Evolutionary conservation across 37 sponge, comb jelly and placozoan genomes (phyloP).

Genomic region (Cliona cf. orientalis): DNA sequence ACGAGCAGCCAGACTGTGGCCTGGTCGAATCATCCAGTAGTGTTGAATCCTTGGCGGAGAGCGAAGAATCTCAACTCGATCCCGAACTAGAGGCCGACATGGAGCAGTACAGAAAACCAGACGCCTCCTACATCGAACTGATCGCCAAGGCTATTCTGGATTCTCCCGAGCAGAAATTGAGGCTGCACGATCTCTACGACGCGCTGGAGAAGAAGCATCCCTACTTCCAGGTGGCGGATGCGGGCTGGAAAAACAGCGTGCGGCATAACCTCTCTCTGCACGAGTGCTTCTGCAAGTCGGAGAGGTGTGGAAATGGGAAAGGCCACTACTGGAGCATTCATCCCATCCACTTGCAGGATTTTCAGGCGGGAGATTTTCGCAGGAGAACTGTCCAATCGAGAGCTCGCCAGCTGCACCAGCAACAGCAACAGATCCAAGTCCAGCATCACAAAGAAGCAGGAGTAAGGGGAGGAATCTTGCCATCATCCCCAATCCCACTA

Average conservation of each 20-base stretch:
- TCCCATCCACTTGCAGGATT: conserved; percentile 77
- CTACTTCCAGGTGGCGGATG: conserved; percentile 47
- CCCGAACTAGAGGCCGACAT: background rate
- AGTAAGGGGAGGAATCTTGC: background rate
- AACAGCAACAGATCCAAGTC: too few species aligned
- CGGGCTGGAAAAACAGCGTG: conserved; percentile 82
- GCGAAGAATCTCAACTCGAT: too few species aligned
- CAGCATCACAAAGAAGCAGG: background rate
- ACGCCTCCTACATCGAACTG: conserved; percentile 69
- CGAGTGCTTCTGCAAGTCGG: conserved; percentile 77
- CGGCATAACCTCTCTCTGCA: conserved; percentile 83
- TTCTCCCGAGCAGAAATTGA: conserved; percentile 40
- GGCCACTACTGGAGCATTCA: conserved; percentile 86
- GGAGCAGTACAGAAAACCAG: conserved; percentile 19
- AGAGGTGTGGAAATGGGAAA: conserved; percentile 69
- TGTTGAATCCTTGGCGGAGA: too few species aligned
- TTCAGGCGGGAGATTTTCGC: conserved; percentile 57
- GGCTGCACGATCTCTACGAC: conserved; percentile 72
- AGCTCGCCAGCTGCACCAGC: too few species aligned
- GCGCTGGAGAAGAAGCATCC: conserved; percentile 49
- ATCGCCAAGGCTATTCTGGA: conserved; percentile 79
- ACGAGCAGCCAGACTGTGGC: too few species aligned
- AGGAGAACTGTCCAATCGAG: conserved; percentile 25
- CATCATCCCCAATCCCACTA: background rate
- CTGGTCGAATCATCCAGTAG: too few species aligned